A percentile compares a stretch with the other conserved stretches of the same genome.
These are phyloP conservation scores for Hystrix brachyura DNA, from an alignment of 2,113 vertebrate genomes.

Conservation along the genomic window DNA sequence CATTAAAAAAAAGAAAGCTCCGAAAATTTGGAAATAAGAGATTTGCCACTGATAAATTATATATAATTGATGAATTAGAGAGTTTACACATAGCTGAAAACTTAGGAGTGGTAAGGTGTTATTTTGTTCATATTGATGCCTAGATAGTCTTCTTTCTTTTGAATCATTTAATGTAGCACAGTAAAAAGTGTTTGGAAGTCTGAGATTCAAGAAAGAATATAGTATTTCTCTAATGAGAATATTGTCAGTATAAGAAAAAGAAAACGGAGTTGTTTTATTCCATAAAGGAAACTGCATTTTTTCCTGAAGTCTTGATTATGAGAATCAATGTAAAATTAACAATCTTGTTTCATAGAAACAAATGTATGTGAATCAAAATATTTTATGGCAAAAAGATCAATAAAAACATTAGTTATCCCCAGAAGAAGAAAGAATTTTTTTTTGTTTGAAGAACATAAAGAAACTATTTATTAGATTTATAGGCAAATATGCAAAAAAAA, in stretches of 20 bases:
- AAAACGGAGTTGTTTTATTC: neutral
- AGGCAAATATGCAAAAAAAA: neutral
- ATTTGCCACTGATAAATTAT: neutral
- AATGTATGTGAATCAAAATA: neutral
- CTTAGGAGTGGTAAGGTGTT: neutral
- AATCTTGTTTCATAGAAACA: neutral
- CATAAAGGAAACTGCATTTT: neutral
- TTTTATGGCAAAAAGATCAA: neutral
- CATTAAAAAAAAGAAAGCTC: neutral
- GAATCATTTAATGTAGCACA: slow-evolving; percentile 14
- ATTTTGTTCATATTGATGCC: neutral
- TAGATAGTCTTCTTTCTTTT: neutral
- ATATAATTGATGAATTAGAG: neutral
- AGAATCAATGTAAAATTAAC: neutral
- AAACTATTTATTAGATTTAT: neutral
- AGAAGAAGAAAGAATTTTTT: neutral
- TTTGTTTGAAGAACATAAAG: neutral
- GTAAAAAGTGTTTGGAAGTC: slow-evolving; percentile 1
- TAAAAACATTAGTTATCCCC: neutral
- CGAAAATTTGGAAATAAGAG: neutral
- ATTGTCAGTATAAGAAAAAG: slow-evolving; percentile 26
- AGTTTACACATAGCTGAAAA: neutral
- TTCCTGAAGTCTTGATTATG: neutral
- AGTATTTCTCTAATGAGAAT: slow-evolving; percentile 31
- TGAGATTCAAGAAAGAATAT: slow-evolving; percentile 38